A percentile compares a stretch with the other conserved stretches of the same genome.
Evolutionary conservation across 2,113 vertebrate species (phyloP).

Genomic region (Romanogobio albipinnatus): DNA sequence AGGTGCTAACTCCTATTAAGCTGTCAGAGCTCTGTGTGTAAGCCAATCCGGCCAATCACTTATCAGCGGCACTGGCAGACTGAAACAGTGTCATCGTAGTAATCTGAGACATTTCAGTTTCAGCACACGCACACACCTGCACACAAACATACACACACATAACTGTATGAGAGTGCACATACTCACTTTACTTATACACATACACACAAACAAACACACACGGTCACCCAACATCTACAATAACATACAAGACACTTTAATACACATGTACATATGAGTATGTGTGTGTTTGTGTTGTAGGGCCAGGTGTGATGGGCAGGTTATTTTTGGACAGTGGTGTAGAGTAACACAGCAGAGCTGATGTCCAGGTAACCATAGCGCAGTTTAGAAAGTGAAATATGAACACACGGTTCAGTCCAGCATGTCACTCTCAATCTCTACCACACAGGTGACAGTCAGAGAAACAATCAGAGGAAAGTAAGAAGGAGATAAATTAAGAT

Average conservation of each 20-base stretch:
- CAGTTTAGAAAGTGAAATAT: constrained; percentile 81
- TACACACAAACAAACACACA: not conserved
- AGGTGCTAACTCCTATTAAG: constrained; percentile 70
- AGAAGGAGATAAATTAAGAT: not conserved
- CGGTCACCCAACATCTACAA: constrained; percentile 11
- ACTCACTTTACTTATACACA: not conserved
- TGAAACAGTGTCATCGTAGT: constrained; percentile 63
- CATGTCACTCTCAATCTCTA: constrained; percentile 75
- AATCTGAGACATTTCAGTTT: constrained; percentile 63
- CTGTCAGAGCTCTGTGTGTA: constrained; percentile 64
- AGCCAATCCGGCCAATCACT: constrained; percentile 74
- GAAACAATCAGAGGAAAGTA: constrained; percentile 2
- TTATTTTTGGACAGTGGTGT: constrained; percentile 64
- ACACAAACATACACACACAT: not conserved
- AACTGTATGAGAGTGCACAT: constrained; percentile 8
- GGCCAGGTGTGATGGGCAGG: constrained; percentile 46
- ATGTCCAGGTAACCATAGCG: constrained; percentile 78
- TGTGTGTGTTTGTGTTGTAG: constrained; percentile 40
- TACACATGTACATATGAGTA: no score
- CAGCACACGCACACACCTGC: constrained; percentile 1
- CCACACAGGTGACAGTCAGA: constrained; percentile 26
- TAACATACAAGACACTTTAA: not conserved
- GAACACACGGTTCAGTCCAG: constrained; percentile 67
- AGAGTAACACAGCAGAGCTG: constrained; percentile 71
- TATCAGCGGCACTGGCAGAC: constrained; percentile 70